phyloP scores from a whole-genome alignment of 2,797 vertebrate species.

The Hippoglossus hippoglossus region DNA sequence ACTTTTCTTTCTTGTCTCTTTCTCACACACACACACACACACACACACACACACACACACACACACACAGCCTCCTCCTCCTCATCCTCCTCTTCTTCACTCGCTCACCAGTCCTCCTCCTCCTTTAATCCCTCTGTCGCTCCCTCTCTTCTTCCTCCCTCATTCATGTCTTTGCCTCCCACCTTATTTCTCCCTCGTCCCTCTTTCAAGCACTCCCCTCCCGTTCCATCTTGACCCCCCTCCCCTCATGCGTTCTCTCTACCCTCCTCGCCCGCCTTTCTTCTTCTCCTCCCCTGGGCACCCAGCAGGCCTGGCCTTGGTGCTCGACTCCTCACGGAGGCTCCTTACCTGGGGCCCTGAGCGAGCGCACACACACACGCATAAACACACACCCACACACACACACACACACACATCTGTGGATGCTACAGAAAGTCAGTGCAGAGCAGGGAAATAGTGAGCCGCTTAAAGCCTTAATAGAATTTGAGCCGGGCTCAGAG shows the following conservation, averaged over 20 bases:
- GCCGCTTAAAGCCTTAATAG: slow-evolving; percentile 87
- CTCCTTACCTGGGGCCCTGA: slow-evolving; percentile 89
- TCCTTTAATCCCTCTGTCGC: slow-evolving; percentile 56
- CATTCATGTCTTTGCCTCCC: slow-evolving; percentile 68
- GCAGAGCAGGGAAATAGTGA: slow-evolving; percentile 57
- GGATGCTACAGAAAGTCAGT: slow-evolving; percentile 55
- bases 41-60: no score
- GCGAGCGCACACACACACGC: slow-evolving; percentile 43
- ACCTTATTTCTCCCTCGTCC: slow-evolving; percentile 59
- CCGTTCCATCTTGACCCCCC: slow-evolving; percentile 71
- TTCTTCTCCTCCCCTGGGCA: slow-evolving; percentile 85
- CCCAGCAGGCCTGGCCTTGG: slow-evolving; percentile 90
- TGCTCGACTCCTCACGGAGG: slow-evolving; percentile 92
- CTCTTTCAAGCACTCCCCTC: slow-evolving; percentile 58
- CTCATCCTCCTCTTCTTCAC: slow-evolving; percentile 34
- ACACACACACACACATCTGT: slow-evolving; percentile 58
- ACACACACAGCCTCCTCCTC: not conserved
- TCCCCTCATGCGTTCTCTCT: not conserved
- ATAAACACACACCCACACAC: slow-evolving; percentile 30
- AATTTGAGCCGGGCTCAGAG: slow-evolving; percentile 84
- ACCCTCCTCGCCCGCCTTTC: slow-evolving; percentile 61
- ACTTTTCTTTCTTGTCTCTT: slow-evolving; percentile 50
- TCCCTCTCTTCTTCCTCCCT: slow-evolving; percentile 42
- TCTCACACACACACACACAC: not conserved
- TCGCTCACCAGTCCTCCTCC: slow-evolving; percentile 44